Conservation (phyloP, 2,888 invertebrate species). For the Sinelater perroti region DNA sequence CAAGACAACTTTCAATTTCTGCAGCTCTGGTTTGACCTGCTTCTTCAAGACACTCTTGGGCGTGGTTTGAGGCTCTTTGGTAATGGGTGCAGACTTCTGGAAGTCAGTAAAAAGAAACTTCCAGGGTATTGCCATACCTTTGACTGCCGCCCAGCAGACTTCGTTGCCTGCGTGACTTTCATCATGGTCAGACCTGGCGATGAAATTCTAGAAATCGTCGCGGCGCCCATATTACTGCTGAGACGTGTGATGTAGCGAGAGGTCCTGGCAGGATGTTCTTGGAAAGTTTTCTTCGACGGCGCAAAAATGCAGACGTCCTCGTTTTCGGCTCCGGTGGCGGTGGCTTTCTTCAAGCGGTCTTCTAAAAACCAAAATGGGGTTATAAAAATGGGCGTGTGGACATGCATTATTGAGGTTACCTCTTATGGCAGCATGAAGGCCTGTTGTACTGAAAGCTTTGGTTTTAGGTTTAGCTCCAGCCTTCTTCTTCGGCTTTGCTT, state of each 20-base stretch:
- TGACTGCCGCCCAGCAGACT: too few species aligned
- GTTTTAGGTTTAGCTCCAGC: conserved; percentile 37
- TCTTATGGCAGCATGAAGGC: conserved; percentile 48
- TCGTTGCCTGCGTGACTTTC: conserved; percentile 44
- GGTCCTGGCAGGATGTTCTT: background rate
- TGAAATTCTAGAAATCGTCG: conserved; percentile 40
- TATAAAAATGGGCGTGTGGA: background rate
- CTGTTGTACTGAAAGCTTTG: conserved; percentile 40
- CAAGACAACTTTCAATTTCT: too few species aligned
- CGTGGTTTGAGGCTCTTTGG: too few species aligned
- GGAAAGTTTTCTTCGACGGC: background rate
- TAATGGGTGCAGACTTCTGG: too few species aligned
- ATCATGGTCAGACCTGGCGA: conserved; percentile 51
- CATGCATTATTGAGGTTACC: background rate
- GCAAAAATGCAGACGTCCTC: background rate
- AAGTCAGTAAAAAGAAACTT: too few species aligned
- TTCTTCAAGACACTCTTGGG: too few species aligned
- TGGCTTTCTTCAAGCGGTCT: background rate
- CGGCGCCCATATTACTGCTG: too few species aligned
- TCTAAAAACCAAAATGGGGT: background rate
- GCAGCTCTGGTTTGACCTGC: too few species aligned
- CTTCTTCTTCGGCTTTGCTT: conserved; percentile 44
- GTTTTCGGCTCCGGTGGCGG: background rate
- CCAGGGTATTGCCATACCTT: too few species aligned
- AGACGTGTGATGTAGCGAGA: too few species aligned